A percentile compares a stretch with the other conserved stretches of the same genome.
Evolutionary conservation across 92 coral and sea anemone species (phyloP).

Genomic region (Diadumene lineata): DNA sequence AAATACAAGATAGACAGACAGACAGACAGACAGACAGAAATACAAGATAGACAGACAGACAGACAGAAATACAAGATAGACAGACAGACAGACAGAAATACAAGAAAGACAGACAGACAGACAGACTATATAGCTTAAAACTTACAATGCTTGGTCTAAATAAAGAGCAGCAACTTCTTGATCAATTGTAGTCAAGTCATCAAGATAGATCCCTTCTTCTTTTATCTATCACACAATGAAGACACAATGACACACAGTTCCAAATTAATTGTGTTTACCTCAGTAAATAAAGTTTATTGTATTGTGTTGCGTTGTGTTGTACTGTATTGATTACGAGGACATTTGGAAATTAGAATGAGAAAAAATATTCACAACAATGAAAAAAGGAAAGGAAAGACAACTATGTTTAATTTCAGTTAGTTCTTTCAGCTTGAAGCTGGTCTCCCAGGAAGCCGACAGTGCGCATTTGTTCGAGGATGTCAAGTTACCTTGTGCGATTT

Average conservation of each 20-base stretch:
- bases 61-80: not conserved
- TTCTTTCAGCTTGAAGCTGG: no score
- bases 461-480: no score
- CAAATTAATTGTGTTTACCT: not conserved
- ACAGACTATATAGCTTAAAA: not conserved
- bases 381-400: no score
- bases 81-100: not conserved
- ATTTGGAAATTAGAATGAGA: no score
- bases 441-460: not conserved
- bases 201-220: constrained; percentile 87
- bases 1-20: not conserved
- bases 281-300: no score
- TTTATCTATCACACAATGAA: constrained; percentile 33
- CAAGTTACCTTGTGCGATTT: constrained; percentile 52
- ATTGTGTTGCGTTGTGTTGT: no score
- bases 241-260: not conserved
- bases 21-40: not conserved
- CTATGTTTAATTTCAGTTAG: no score
- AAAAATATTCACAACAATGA: no score
- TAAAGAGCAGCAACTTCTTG: constrained; percentile 87
- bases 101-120: not conserved
- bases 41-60: not conserved
- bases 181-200: constrained; percentile 84
- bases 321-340: no score
- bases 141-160: constrained; percentile 89